These are phyloP conservation scores for Platysteira castanea DNA, from an alignment of 2,113 vertebrate genomes.

Conservation along the genomic window DNA sequence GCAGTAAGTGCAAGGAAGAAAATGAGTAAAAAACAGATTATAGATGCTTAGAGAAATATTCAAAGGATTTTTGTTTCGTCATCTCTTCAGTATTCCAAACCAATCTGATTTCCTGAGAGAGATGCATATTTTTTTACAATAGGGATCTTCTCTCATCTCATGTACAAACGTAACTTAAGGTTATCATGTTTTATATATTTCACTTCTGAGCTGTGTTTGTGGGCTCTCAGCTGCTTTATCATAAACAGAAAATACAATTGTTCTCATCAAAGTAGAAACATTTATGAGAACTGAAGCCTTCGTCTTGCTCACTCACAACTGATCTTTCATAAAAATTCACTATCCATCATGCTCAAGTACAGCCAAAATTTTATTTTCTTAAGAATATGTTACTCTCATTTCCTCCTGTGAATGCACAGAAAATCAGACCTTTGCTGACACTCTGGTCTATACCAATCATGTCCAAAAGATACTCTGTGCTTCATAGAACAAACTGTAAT, in stretches of 20 bases:
- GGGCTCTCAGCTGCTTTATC: neutral
- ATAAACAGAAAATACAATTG: neutral
- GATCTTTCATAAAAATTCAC: neutral
- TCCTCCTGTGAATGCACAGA: neutral
- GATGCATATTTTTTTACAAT: neutral
- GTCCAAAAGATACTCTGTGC: neutral
- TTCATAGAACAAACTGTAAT: neutral
- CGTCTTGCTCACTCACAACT: neutral
- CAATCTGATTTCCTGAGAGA: neutral
- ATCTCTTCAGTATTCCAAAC: neutral
- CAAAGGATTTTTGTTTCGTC: neutral
- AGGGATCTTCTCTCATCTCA: neutral
- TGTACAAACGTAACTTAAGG: neutral
- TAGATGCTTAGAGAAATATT: neutral
- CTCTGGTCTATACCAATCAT: neutral
- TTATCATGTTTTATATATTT: neutral
- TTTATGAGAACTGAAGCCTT: neutral
- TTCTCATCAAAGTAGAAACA: neutral
- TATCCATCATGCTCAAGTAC: neutral
- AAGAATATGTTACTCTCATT: neutral
- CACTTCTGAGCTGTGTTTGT: neutral
- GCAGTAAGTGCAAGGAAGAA: neutral
- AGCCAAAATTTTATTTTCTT: neutral
- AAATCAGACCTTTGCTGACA: neutral
- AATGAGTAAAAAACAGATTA: neutral